A percentile compares a stretch with the other conserved stretches of the same genome.
These are phyloP conservation scores for Diacarnus erythraeanus DNA, from an alignment of 37 sponge, comb jelly and placozoan species.

Conservation along the genomic window DNA sequence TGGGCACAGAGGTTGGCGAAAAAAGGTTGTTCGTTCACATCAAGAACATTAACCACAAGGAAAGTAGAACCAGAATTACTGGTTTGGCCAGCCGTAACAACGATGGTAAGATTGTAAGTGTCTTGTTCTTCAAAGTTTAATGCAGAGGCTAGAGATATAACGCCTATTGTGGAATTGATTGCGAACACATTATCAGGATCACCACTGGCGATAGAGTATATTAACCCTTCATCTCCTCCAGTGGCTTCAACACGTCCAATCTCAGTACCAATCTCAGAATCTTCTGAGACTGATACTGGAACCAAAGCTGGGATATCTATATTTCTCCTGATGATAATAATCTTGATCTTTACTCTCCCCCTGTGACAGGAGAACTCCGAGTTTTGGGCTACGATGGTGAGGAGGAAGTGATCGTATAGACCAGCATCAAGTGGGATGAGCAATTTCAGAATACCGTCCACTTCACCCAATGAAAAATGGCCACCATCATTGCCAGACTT, in stretches of 20 bases:
- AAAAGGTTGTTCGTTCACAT: constrained; percentile 71
- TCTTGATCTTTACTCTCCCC: constrained; percentile 32
- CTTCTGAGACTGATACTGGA: constrained; percentile 53
- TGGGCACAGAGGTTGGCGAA: constrained; percentile 48
- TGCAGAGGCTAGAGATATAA: constrained; percentile 23
- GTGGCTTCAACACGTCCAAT: constrained; percentile 49
- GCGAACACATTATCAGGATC: constrained; percentile 53
- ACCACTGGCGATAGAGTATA: constrained; percentile 60
- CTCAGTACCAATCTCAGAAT: constrained; percentile 28
- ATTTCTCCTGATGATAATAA: constrained; percentile 49
- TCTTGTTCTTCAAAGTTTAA: constrained; percentile 27
- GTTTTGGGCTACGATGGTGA: constrained; percentile 68
- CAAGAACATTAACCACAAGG: constrained; percentile 39
- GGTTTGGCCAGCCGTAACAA: background rate
- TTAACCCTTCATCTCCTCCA: constrained; percentile 37
- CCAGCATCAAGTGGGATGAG: constrained; percentile 6
- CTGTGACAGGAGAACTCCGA: constrained; percentile 60
- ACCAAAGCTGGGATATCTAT: constrained; percentile 23
- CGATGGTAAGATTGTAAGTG: constrained; percentile 32
- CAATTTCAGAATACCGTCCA: constrained; percentile 30
- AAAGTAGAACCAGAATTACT: constrained; percentile 15
- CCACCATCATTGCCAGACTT: constrained; percentile 53
- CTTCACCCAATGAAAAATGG: constrained; percentile 42
- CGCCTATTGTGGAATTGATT: constrained; percentile 57
- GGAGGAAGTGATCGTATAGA: constrained; percentile 23